Conservation (phyloP, 2,888 invertebrate species). For the Thymelicus acteon region DNA sequence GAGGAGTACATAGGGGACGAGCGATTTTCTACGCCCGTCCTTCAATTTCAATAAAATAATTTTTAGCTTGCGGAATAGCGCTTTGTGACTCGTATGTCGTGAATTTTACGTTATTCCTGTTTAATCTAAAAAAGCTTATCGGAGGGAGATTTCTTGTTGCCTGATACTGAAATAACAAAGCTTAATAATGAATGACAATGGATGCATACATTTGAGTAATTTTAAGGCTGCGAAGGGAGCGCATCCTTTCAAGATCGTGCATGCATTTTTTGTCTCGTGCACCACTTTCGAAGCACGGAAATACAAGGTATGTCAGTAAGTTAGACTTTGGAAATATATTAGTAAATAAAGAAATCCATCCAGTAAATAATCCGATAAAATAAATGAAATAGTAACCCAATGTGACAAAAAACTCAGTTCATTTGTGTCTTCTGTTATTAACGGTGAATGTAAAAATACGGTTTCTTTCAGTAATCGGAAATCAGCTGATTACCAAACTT, state of each 20-base stretch:
- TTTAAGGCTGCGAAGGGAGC: conserved; percentile 91
- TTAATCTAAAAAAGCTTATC: conserved; percentile 39
- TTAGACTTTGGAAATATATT: background rate
- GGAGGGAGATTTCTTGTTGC: conserved; percentile 20
- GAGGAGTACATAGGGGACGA: background rate
- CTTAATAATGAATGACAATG: conserved; percentile 87
- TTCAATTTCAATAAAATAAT: conserved; percentile 7
- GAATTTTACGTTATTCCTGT: conserved; percentile 45
- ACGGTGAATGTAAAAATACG: background rate
- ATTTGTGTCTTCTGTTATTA: too few relatives aligned
- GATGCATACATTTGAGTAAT: conserved; percentile 91
- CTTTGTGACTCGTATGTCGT: conserved; percentile 20
- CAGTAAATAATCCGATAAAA: background rate
- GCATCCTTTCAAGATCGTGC: conserved; percentile 90
- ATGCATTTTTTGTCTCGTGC: conserved; percentile 94
- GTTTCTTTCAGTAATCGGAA: conserved; percentile 41
- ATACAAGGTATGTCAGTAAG: conserved; percentile 92
- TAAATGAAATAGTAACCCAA: background rate
- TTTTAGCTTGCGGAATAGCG: conserved; percentile 5
- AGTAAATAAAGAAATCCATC: background rate
- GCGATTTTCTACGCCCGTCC: background rate
- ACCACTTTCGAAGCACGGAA: conserved; percentile 91
- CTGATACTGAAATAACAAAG: conserved; percentile 47
- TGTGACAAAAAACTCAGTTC: too few relatives aligned
- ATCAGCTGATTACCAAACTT: conserved; percentile 80